A percentile compares a stretch with the other conserved stretches of the same genome.
phyloP scores from a whole-genome alignment of 2,888 invertebrate genomes.

The Strigamia crassipes region DNA sequence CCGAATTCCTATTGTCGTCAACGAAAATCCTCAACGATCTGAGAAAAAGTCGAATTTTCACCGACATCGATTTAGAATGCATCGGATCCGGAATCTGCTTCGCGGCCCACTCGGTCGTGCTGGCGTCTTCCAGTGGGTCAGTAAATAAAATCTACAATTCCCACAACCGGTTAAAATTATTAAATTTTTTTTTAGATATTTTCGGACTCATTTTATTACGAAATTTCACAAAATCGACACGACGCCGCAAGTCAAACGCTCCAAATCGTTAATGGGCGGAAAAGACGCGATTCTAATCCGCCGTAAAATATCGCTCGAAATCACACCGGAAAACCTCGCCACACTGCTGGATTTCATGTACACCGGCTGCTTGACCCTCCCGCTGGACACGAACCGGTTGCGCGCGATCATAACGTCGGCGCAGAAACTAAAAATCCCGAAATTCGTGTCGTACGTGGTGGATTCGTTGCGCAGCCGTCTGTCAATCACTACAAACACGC shows the following conservation, averaged over 20 bases:
- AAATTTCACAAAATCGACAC: neutral
- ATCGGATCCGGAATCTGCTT: neutral
- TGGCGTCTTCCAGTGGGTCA: neutral
- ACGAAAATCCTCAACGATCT: neutral
- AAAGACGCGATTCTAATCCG: neutral
- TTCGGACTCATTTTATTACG: neutral
- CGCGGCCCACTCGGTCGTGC: neutral
- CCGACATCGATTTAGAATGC: slow-evolving; percentile 10
- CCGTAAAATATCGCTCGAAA: neutral
- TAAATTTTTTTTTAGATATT: neutral
- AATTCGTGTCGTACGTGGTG: neutral
- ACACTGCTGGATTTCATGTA: neutral
- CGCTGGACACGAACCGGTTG: neutral
- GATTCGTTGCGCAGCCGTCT: neutral
- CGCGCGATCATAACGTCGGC: neutral
- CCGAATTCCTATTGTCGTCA: neutral
- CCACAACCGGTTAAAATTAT: no score
- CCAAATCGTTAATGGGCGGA: neutral
- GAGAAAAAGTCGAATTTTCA: neutral
- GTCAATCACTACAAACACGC: neutral
- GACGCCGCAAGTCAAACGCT: neutral
- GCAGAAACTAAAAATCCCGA: neutral
- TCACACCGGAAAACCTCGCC: neutral
- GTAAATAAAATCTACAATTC: no score
- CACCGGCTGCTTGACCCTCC: neutral